Base-by-base conservation (phyloP, 2,797 vertebrate genomes). In the Uromys caudimaculatus region DNA sequence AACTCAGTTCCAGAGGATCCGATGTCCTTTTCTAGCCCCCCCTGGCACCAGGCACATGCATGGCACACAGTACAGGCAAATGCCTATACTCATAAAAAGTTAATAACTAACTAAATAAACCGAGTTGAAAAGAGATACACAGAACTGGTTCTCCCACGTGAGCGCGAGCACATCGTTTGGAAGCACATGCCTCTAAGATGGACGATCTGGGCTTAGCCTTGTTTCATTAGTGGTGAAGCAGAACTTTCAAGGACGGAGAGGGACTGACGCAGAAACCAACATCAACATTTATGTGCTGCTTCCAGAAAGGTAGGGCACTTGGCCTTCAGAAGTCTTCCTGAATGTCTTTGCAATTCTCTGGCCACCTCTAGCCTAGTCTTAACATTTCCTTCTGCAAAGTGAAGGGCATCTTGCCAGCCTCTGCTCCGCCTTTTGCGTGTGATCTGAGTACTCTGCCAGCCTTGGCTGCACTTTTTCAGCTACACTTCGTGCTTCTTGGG, bases 301-400 rank as follows among this genome's bases (percentile, higher is more conserved):
- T 93, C 32, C 73, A 79, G 35, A 79, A 76, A 19, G 58, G 73
- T 1, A 85, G 58, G 60, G 41, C 93, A 78, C 1, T 2, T 67
- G 58, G 32, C 14, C 11, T 90, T 44, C 77, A 32, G 56, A 50
- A 24, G 29, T 9, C 23, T n/a, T 89, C 21, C 52, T 67, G 24
- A 86, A 86, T 16, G 19, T 77, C 27, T 84, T 84, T 88, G 38
- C n/a, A 85, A 58, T 56, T 87, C 79, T 89, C 69, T 77, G 84
- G n/a, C 38, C 76, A 81, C 50, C 38, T 52, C 50, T 69, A 44
- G 9, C 52, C 44, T 69, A 52, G 9, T 71, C 71, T 94, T 85
- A 58, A 81, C 6, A 90, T 47, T 96, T 41, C 56, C 50, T 87
- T 92, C 83, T 77, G 0, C 27, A 60, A 91, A 73, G 24, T 13